Conservation (phyloP, 2,888 invertebrate species). For the Drosophila ustulata region DNA sequence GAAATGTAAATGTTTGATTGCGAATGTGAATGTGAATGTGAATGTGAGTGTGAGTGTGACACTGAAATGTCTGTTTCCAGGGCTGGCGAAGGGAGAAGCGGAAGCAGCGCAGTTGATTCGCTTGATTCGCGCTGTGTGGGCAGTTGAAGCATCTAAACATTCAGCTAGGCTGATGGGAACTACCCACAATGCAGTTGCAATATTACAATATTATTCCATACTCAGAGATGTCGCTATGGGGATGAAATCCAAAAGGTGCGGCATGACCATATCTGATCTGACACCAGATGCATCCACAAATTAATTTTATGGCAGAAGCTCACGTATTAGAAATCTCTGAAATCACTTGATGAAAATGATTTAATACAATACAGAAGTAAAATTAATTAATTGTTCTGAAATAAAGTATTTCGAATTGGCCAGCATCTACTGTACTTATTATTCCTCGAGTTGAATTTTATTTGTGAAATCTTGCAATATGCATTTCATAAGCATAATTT, state of each 20-base stretch:
- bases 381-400: too few species aligned
- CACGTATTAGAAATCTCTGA: too few species aligned
- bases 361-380: too few species aligned
- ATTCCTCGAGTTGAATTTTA: not conserved
- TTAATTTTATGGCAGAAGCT: too few species aligned
- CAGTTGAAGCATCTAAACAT: constrained; percentile 2
- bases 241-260: constrained; percentile 6
- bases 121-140: constrained; percentile 29
- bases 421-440: too few species aligned
- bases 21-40: constrained; percentile 20
- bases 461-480: constrained; percentile 27
- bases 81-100: constrained; percentile 26
- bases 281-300: not conserved
- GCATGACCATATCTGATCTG: not conserved
- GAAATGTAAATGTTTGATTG: not conserved
- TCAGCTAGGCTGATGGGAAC: constrained; percentile 18
- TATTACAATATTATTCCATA: constrained; percentile 19
- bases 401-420: too few species aligned
- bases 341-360: too few species aligned
- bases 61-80: constrained; percentile 34
- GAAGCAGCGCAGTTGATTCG: constrained; percentile 11
- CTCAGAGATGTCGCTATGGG: not conserved
- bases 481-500: constrained; percentile 44
- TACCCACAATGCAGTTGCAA: constrained; percentile 24
- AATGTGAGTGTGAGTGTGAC: constrained; percentile 27